Percentiles rank a stretch among this genome's conserved stretches.
Conservation (phyloP, 1,140 invertebrate genomes). For the Diuraphis noxia region DNA sequence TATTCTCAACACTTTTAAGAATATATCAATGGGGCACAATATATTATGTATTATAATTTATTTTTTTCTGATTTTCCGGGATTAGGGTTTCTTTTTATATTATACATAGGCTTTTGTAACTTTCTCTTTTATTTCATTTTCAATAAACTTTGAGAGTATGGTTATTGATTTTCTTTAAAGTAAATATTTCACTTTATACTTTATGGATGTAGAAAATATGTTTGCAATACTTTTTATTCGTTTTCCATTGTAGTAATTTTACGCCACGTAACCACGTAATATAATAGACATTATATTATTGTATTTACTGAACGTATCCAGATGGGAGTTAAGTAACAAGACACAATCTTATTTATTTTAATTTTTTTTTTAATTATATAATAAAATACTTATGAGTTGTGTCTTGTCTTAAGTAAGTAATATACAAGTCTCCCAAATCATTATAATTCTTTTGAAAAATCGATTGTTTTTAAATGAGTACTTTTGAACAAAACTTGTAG, state of each 20-base stretch:
- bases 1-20: not conserved
- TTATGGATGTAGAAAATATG: not conserved
- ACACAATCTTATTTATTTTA: not conserved
- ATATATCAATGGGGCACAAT: not conserved
- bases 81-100: not conserved
- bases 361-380: not conserved
- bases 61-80: not conserved
- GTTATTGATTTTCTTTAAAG: not conserved
- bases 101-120: constrained; percentile 17
- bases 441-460: not conserved
- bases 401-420: not conserved
- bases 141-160: not conserved
- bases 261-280: not conserved
- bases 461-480: not conserved
- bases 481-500: not conserved
- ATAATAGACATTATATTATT: constrained; percentile 11
- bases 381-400: not conserved
- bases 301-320: not conserved
- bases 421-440: not conserved
- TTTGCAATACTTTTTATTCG: not conserved
- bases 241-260: constrained; percentile 13
- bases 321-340: not conserved
- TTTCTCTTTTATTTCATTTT: constrained; percentile 9
- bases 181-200: constrained; percentile 32
- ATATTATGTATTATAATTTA: not conserved